Evolutionary conservation across 1,140 invertebrate species (phyloP), one percentile per base, ranked within the genome.

Genomic region (Vanessa atalanta): DNA sequence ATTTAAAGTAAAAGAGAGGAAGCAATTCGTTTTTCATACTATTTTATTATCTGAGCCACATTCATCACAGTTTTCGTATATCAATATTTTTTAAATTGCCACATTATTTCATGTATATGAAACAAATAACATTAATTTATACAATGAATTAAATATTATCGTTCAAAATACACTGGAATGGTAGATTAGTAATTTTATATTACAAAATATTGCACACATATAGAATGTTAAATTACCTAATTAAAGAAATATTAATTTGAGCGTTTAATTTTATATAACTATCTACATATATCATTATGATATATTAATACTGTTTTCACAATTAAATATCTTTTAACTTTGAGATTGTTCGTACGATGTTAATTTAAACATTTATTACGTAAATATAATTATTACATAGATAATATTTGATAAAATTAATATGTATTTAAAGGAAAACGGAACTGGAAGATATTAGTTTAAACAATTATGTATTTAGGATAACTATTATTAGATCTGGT

Each of bases 1-100:
- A 43, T 31, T 6, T 31, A 31, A 31, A 31, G 15, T 64, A 64
- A 23, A 26, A 47, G 15, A 11, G 47, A 66, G n/a, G 53, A 31
- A 51, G 6, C 31, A 37, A 50, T 48, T 60, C 1, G 15, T 23
- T 20, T 73, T 77, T 74, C 70, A 77, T 83, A 83, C 71, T 72
- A 79, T 66, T 87, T 89, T 88, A 88, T 86, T 89, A 78, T 84
- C 82, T 89, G 86, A 89, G 84, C 86, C 88, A 89, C 86, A 91
- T 83, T 88, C 84, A 91, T 91, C 89, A 91, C 89, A 91, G 89
- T 80, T 89, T 89, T 84, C 77, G 83, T 89, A 86, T 84, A 71
- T 67, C 26, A 57, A 75, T 75, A 75, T 70, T 53, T 70, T 67
- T 71, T 67, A 47, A 69, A 55, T 66, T 65, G 66, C 48, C 53